Conservation (phyloP, 2,888 invertebrate genomes). For the Hybos culiciformis region DNA sequence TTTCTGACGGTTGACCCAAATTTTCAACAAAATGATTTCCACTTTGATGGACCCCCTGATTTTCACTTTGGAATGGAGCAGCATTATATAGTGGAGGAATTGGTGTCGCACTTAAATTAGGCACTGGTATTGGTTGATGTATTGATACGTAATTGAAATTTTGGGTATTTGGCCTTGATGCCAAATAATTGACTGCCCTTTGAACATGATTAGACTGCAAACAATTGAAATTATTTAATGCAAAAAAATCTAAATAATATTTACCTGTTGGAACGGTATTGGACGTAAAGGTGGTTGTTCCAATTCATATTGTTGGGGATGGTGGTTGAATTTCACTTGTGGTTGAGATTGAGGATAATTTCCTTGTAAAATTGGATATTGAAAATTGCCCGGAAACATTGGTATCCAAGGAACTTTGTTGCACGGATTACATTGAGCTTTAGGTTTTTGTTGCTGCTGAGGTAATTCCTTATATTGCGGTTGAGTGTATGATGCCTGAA, state of each 20-base stretch:
- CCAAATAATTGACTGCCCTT: conserved; percentile 13
- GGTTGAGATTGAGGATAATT: conserved; percentile 14
- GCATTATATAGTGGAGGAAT: conserved; percentile 49
- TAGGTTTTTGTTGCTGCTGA: conserved; percentile 25
- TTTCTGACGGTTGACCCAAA: conserved; percentile 26
- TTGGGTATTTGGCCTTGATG: conserved; percentile 7
- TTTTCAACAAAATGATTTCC: conserved; percentile 19
- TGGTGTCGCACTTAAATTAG: conserved; percentile 47
- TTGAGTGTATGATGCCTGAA: conserved; percentile 12
- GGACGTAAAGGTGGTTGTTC: conserved; percentile 10
- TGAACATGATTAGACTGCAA: conserved; percentile 11
- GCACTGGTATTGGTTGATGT: conserved; percentile 43
- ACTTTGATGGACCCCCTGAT: conserved; percentile 20
- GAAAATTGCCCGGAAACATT: conserved; percentile 35
- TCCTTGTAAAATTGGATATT: neutral
- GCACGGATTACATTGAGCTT: conserved; percentile 59
- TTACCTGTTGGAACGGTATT: conserved; percentile 11
- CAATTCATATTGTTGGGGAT: conserved; percentile 9
- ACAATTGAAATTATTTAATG: too few relatives aligned
- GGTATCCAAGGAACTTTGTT: conserved; percentile 74
- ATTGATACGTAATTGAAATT: conserved; percentile 19
- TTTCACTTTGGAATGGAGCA: conserved; percentile 37
- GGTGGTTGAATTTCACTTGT: conserved; percentile 7
- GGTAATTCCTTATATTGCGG: conserved; percentile 14
- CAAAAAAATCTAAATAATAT: too few relatives aligned